Base-by-base conservation (phyloP, 1,140 invertebrate genomes). In the Drosophila pallidifrons region DNA sequence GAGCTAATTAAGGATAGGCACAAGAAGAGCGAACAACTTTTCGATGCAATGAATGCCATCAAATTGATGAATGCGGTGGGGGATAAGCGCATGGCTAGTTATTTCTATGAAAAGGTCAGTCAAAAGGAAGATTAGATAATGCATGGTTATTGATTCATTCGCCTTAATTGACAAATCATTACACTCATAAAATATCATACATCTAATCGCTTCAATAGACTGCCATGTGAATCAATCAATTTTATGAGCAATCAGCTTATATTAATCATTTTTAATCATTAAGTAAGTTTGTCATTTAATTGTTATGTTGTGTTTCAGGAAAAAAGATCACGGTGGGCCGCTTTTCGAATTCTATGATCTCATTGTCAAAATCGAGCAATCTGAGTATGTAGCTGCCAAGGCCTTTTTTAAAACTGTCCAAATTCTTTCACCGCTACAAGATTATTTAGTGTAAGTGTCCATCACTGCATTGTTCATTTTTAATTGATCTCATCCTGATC, bases 41-140 rank as follows among this genome's bases (percentile, higher is more conserved):
- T 85, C 5, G 86, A 89, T 64, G 8, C 68, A 11, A 4, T 89
- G 57, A 82, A 86, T 59, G 10, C 75, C 3, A 82, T 89, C 0
- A 89, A 89, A 16, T n/a, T 79, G 5, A 30, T 89, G 10, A 32
- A 32, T 0, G n/a, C 54, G 1, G 68, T 74, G 3, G 63, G 68
- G 0, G 85, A 90, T 55, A 55, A 47, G 0, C 41, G 35, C 5
- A 65, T 82, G 52, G 70, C 66, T 0, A 28, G 32, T 8, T 49
- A 52, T 11, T 43, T 90, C 1, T 54, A 71, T n/a, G 69, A 89
- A 1, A 74, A 67, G 78, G 75, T 89, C 2, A 54, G 51, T 13
- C 51, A 25, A 25, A 11, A 16, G 4, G 13, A 2, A 13, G 45
- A 47, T 47, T 20, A 47, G 15, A 47, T 47, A 47, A 8, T n/a